phyloP scores from a whole-genome alignment of 1,140 invertebrate genomes.

The Drosophila truncata region DNA sequence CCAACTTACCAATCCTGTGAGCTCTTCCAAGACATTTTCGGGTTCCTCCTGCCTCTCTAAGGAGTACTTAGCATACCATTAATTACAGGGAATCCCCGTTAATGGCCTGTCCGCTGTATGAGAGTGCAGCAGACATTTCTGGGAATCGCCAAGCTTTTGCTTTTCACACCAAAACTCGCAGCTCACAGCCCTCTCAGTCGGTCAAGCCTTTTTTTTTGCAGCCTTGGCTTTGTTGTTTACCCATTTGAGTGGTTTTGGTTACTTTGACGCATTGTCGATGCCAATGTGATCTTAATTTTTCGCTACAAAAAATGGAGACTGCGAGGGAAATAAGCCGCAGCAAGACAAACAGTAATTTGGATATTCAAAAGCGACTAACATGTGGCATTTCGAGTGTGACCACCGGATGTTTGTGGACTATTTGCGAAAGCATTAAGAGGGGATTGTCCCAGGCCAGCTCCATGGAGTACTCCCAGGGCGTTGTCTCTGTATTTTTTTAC shows the following conservation, averaged over 20 bases:
- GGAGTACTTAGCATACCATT: constrained; percentile 49
- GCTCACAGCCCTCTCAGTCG: constrained; percentile 35
- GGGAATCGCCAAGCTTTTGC: constrained; percentile 63
- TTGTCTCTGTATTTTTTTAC: constrained; percentile 34
- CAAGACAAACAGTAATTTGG: constrained; percentile 66
- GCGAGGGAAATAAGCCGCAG: constrained; percentile 26
- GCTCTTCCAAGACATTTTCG: not conserved
- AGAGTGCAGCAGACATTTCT: constrained; percentile 57
- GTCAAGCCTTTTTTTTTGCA: constrained; percentile 44
- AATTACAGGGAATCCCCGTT: constrained; percentile 45
- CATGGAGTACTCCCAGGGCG: constrained; percentile 30
- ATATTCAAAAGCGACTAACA: constrained; percentile 61
- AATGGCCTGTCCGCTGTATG: constrained; percentile 53
- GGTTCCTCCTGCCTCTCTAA: not conserved
- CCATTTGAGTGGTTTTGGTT: constrained; percentile 73
- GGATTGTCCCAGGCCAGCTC: constrained; percentile 42
- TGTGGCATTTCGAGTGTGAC: constrained; percentile 19
- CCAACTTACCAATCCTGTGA: no score
- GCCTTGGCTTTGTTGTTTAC: constrained; percentile 59
- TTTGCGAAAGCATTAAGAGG: constrained; percentile 75
- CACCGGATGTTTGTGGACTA: constrained; percentile 78
- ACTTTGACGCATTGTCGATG: constrained; percentile 57
- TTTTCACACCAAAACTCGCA: constrained; percentile 58
- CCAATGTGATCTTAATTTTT: constrained; percentile 66
- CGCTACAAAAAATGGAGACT: constrained; percentile 38